Percentiles rank a stretch among this genome's conserved stretches.
These are phyloP conservation scores for Peromyscus melanophrys DNA, from an alignment of 2,797 vertebrate species.

Conservation along the genomic window DNA sequence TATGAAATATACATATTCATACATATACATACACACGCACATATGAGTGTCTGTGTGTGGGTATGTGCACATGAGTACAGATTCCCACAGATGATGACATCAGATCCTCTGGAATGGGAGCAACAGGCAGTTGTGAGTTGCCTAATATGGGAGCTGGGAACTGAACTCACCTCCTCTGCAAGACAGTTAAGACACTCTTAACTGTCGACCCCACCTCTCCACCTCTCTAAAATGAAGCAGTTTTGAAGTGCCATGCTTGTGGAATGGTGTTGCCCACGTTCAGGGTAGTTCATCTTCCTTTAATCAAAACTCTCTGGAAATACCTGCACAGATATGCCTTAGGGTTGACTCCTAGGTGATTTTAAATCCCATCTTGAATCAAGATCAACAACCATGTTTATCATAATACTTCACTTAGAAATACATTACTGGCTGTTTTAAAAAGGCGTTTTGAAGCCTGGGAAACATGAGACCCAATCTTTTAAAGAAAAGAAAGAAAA, in stretches of 20 bases:
- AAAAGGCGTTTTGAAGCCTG: not conserved
- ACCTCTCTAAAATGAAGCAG: not conserved
- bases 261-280: not conserved
- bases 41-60: not conserved
- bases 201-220: not conserved
- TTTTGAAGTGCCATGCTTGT: not conserved
- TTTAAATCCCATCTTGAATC: not conserved
- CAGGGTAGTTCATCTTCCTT: not conserved
- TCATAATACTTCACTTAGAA: constrained; percentile 30
- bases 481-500: not conserved
- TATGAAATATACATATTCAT: not conserved
- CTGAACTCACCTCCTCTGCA: not conserved
- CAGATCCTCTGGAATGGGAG: not conserved
- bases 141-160: not conserved
- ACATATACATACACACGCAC: not conserved
- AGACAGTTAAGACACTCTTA: too few species aligned
- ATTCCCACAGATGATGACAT: not conserved
- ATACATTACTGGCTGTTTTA: not conserved
- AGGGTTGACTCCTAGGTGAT: not conserved
- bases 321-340: not conserved
- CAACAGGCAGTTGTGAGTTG: not conserved
- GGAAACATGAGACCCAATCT: not conserved
- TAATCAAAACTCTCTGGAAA: not conserved
- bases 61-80: not conserved
- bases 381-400: not conserved